Evolutionary conservation across 2,888 invertebrate species (phyloP), one percentile per base, ranked within the genome.

Genomic region (Ichneumon xanthorius): DNA sequence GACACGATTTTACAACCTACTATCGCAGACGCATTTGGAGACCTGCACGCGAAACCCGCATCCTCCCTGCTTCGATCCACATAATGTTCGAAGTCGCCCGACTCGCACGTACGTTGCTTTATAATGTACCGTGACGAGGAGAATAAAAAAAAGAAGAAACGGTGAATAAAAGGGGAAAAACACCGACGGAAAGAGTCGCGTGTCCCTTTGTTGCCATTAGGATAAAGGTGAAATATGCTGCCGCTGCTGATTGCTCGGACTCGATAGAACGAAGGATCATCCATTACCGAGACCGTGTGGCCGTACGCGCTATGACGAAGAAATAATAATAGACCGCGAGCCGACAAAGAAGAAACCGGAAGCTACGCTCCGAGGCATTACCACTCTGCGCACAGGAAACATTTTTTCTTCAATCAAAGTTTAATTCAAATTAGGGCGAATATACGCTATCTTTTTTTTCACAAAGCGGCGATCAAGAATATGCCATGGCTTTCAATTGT

Each of bases 11-110:
- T 67, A 65, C 48, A 45, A 26, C 63, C 30, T n/a, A 33, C 50
- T 50, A 37, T 33, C 63, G 50, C 50, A 37, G 48, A 75, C 63
- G 50, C 50, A 50, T 75, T 65, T 48, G 14, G 33, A 33, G 63
- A 50, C 75, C 75, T 65, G 75, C 75, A 75, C 75, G 75, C 75
- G 50, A 75, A 65, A 45, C 50, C 50, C 48, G 75, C 50, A 75
- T 75, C 75, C n/a, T 75, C 75, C 30, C 48, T 7, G 30, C 75
- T 75, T 75, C 75, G 75, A 75, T 75, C 75, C 63, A 30, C 30
- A 63, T 75, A 50, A 50, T 75, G 26, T 33, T 75, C 30, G 33
- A 65, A 50, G 48, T 30, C 6, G 5, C 50, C 50, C 30, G 14
- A 22, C 30, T 26, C 33, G 61, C 61, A 61, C 26, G 16, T 33